Evolutionary conservation across 2,113 vertebrate genomes (phyloP).

Genomic region (Polypterus bichir): DNA sequence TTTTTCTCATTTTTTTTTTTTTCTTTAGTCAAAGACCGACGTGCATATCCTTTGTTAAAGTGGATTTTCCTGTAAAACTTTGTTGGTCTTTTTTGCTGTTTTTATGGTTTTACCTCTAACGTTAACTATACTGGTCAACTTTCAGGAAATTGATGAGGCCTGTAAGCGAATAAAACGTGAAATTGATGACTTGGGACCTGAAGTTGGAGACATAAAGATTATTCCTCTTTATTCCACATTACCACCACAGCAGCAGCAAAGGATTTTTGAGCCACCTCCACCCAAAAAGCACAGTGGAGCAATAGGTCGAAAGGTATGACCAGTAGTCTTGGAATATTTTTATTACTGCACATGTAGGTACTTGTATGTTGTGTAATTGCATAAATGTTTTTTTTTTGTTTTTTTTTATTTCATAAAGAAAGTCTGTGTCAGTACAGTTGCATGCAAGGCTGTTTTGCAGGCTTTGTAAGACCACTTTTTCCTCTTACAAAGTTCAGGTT

Average conservation of each 20-base stretch:
- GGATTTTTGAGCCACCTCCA: slow-evolving; percentile 89
- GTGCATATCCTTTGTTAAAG: too few relatives aligned
- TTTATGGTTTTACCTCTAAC: background rate
- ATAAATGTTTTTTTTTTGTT: too few relatives aligned
- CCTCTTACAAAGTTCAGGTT: too few relatives aligned
- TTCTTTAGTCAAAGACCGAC: too few relatives aligned
- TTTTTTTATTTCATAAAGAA: too few relatives aligned
- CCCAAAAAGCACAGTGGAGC: slow-evolving; percentile 84
- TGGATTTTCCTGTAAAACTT: too few relatives aligned
- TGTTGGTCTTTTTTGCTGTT: too few relatives aligned
- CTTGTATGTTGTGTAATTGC: too few relatives aligned
- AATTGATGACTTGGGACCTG: slow-evolving; percentile 85
- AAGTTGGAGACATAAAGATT: slow-evolving; percentile 94
- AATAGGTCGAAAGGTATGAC: slow-evolving; percentile 83
- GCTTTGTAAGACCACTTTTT: too few relatives aligned
- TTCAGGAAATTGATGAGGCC: slow-evolving; percentile 92
- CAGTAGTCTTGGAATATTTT: background rate
- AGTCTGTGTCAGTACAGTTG: background rate
- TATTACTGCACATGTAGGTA: too few relatives aligned
- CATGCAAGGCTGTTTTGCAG: background rate
- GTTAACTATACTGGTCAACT: slow-evolving; percentile 24
- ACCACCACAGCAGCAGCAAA: slow-evolving; percentile 87
- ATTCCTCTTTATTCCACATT: slow-evolving; percentile 92
- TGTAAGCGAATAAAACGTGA: slow-evolving; percentile 95
- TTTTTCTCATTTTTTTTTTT: too few relatives aligned